Base-by-base conservation (phyloP, 2,113 vertebrate genomes). In the Xyliphius kryptos region DNA sequence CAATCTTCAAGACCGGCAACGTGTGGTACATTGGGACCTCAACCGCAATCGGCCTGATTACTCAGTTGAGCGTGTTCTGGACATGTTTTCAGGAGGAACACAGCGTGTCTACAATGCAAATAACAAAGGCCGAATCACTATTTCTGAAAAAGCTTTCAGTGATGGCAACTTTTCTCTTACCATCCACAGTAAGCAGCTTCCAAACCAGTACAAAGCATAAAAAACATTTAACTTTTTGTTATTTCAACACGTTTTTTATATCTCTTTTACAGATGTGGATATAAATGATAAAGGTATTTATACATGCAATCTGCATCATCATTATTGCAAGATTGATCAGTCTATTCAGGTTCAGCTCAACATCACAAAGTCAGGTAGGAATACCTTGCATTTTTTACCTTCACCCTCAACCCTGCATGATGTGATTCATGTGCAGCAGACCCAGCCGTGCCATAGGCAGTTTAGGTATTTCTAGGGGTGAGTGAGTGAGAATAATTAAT, bases 91-190 rank as follows among this genome's bases (percentile, higher is more conserved):
- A 0, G 91, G 89, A 0, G 93, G 88, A 0, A 78, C 81, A 0
- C 89, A 87, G 66, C 91, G 96, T 2, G 74, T 98, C 46, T 98
- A 98, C 72, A 90, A 89, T n/a, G 67, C 73, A 47, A 84, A 87
- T 72, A 94, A 98, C 80, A 79, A 71, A 40, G 89, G 87, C 2
- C 90, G 94, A 41, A 71, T 98, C 19, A 81, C 78, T 61, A 76
- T 98, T 72, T 76, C 90, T 0, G 60, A 81, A 9, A 83, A 87
- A 0, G 93, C 94, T 0, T 98, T 98, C 43, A 80, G 21, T 0
- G 89, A 94, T 0, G 96, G 96, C 69, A 98, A 98, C 83, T 98
- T 98, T 84, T 98, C 96, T 1, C 83, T 98, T 61, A 63, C 91
- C 67, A 83, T 89, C 54, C 68, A 83, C 77, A 83, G 87, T 89